Evolutionary conservation across 2,113 vertebrate genomes (phyloP), one percentile per base, ranked within the genome.

Genomic region (Turnix velox): DNA sequence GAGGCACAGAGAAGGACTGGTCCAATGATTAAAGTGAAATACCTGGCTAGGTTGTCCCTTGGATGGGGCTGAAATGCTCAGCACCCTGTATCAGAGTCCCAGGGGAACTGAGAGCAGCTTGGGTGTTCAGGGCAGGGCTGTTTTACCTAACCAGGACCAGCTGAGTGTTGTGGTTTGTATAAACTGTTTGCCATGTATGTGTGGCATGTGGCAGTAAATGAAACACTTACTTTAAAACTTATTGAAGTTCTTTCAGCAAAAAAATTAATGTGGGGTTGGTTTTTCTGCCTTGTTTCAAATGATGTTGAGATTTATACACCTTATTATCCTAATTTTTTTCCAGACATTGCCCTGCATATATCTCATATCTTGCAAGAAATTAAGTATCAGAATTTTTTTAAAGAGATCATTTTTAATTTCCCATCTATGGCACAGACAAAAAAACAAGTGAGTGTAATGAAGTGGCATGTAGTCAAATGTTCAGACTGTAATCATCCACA

Each of bases 201-300:
- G 90, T 96, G 96, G 96, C 96, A 92, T 97, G 96, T 96, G 95
- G 96, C 96, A 96, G 95, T 96, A 97, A 97, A 96, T 96, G 96
- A 96, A 97, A 97, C 96, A 96, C 95, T 93, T 97, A 96, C 96
- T 97, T 96, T 92, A 90, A 93, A 96, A 93, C 94, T 96, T 96
- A 96, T 93, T 96, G 96, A 96, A 96, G 92, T 96, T 95, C 91
- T 93, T 94, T 96, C 95, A 93, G 91, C 87, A 83, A 93, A 96
- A 92, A 94, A 95, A 96, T 88, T 92, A 96, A 93, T 92, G 84
- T 88, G 83, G 28, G 75, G 71, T 96, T 86, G 83, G 92, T 74
- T 96, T 96, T 96, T 96, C 93, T 96, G 92, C 84, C 20, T 95
- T 93, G 88, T 94, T 94, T 95, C 87, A 84, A 96, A 96, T 86